These are phyloP conservation scores for Phycodurus eques DNA, from an alignment of 2,113 vertebrate genomes.

Conservation along the genomic window DNA sequence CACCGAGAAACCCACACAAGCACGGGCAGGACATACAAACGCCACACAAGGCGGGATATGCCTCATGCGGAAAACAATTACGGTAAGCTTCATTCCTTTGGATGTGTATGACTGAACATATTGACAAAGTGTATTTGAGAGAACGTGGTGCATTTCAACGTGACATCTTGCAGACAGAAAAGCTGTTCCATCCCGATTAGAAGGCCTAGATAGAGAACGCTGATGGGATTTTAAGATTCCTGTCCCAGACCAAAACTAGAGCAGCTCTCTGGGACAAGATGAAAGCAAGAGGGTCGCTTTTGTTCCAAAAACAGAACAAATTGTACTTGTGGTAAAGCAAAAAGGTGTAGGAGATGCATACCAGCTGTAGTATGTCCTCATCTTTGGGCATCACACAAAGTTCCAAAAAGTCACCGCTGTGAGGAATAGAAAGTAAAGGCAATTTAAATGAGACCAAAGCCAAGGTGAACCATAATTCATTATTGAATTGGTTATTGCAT, in stretches of 20 bases:
- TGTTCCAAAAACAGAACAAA: conserved; percentile 6
- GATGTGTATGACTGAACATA: neutral
- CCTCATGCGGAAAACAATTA: neutral
- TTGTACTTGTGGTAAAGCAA: neutral
- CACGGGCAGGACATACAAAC: too few species aligned
- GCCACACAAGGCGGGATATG: too few species aligned
- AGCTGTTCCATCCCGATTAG: conserved; percentile 67
- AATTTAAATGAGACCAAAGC: conserved; percentile 1
- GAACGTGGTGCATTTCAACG: neutral
- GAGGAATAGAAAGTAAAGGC: conserved; percentile 35
- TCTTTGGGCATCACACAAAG: conserved; percentile 99
- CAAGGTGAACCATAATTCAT: neutral
- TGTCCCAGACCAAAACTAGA: conserved; percentile 44
- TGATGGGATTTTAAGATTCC: conserved; percentile 44
- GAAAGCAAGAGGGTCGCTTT: neutral
- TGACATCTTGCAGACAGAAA: neutral
- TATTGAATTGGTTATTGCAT: neutral
- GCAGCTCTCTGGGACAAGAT: conserved; percentile 21
- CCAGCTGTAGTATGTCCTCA: conserved; percentile 94
- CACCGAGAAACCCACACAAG: too few species aligned
- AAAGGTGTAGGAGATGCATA: conserved; percentile 37
- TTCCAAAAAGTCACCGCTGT: conserved; percentile 87
- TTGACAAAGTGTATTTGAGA: neutral
- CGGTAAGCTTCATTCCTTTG: neutral
- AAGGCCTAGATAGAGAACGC: conserved; percentile 64